Evolutionary conservation across 1,140 invertebrate genomes (phyloP).

Genomic region (Orussus abietinus): DNA sequence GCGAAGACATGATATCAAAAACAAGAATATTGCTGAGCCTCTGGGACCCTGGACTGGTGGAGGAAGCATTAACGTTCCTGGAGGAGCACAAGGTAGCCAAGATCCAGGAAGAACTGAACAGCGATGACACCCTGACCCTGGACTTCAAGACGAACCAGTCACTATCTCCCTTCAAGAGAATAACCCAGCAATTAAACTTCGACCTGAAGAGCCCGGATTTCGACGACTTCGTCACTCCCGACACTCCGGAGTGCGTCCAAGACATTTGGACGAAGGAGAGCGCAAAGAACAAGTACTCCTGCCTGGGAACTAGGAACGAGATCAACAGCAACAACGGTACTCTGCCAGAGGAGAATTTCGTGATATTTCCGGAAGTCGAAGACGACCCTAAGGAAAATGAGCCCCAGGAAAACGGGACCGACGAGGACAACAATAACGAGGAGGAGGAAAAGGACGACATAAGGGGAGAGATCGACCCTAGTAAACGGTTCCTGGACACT

Average conservation of each 20-base stretch:
- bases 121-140: conserved; percentile 34
- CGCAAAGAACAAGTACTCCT: conserved; percentile 33
- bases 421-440: conserved; percentile 26
- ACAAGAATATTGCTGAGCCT: conserved; percentile 73
- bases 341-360: conserved; percentile 39
- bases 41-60: conserved; percentile 79
- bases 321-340: conserved; percentile 26
- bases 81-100: conserved; percentile 68
- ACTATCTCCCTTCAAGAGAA: conserved; percentile 69
- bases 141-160: conserved; percentile 49
- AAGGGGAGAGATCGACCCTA: conserved; percentile 34
- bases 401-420: conserved; percentile 12
- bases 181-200: conserved; percentile 71
- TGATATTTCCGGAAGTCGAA: conserved; percentile 49
- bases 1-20: conserved; percentile 74
- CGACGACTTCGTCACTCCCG: conserved; percentile 68
- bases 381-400: conserved; percentile 34
- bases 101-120: conserved; percentile 36
- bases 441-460: conserved; percentile 32
- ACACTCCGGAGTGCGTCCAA: conserved; percentile 59
- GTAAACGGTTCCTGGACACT: conserved; percentile 63
- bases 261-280: conserved; percentile 57
- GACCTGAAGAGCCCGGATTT: conserved; percentile 68
- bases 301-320: conserved; percentile 23
- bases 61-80: conserved; percentile 77